These are phyloP conservation scores for Octomys mimax DNA, from an alignment of 2,797 vertebrate species.

Conservation along the genomic window DNA sequence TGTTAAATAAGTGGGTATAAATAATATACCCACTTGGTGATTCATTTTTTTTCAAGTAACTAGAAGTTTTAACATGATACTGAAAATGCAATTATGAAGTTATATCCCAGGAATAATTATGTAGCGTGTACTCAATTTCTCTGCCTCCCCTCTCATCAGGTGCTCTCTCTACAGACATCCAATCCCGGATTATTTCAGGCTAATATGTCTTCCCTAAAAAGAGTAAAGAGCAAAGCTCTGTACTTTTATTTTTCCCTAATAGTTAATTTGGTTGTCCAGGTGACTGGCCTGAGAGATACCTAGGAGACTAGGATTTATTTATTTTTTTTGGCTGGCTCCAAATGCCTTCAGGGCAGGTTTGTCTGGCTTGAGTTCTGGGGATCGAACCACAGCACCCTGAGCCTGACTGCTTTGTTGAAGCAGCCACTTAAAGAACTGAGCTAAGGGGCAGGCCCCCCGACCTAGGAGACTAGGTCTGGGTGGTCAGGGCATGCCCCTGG, in stretches of 20 bases:
- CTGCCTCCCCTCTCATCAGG: neutral
- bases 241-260: slow-evolving; percentile 46
- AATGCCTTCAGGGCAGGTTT: too few relatives aligned
- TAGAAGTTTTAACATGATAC: slow-evolving; percentile 4
- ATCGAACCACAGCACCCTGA: too few relatives aligned
- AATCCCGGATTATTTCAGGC: neutral
- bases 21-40: slow-evolving; percentile 10
- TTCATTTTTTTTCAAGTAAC: slow-evolving; percentile 25
- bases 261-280: neutral
- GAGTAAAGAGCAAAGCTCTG: slow-evolving; percentile 6
- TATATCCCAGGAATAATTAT: neutral
- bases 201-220: neutral
- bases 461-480: neutral
- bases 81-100: slow-evolving; percentile 34
- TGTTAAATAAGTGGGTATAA: too few relatives aligned
- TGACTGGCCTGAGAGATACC: neutral
- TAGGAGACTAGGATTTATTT: neutral
- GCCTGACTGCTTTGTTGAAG: too few relatives aligned
- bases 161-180: neutral
- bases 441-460: too few relatives aligned
- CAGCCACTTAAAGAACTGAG: too few relatives aligned
- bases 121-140: neutral
- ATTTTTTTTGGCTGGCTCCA: too few relatives aligned
- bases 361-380: too few relatives aligned
- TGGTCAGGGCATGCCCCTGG: neutral